Evolutionary conservation across 2,888 invertebrate genomes (phyloP).

Genomic region (Smittia aterrima): DNA sequence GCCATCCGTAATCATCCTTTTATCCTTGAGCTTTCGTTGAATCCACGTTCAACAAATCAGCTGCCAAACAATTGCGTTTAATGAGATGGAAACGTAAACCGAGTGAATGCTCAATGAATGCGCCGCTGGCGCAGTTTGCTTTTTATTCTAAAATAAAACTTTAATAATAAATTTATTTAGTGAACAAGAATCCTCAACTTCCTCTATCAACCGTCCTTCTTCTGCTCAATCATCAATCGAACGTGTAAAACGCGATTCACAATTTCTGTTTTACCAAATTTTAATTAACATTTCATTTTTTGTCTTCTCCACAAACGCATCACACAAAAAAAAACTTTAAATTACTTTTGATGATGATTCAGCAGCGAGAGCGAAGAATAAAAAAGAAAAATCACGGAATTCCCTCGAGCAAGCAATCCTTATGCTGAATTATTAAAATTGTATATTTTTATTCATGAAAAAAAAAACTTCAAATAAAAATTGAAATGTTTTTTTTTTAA

Average conservation of each 20-base stretch:
- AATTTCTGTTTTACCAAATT: not conserved
- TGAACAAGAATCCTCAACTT: too few species aligned
- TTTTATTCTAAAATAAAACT: too few species aligned
- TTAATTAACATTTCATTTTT: conserved; percentile 23
- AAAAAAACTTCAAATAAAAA: conserved; percentile 6
- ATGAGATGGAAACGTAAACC: not conserved
- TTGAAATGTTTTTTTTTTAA: not conserved
- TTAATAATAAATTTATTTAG: too few species aligned
- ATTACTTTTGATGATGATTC: conserved; percentile 4
- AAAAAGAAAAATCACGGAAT: conserved; percentile 3
- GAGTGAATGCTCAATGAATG: too few species aligned
- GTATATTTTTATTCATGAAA: conserved; percentile 18
- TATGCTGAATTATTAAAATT: conserved; percentile 7
- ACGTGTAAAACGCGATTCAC: not conserved
- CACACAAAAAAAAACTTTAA: not conserved
- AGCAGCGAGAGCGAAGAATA: not conserved
- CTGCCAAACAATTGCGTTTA: not conserved
- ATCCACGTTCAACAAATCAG: not conserved
- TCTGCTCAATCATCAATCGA: not conserved
- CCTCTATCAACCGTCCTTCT: too few species aligned
- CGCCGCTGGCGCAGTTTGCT: too few species aligned
- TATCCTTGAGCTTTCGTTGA: conserved; percentile 4
- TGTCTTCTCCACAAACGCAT: not conserved
- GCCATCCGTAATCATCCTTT: not conserved
- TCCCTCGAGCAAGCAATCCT: conserved; percentile 4